Conservation (phyloP, 2,113 vertebrate species). For the Podarcis raffonei region DNA sequence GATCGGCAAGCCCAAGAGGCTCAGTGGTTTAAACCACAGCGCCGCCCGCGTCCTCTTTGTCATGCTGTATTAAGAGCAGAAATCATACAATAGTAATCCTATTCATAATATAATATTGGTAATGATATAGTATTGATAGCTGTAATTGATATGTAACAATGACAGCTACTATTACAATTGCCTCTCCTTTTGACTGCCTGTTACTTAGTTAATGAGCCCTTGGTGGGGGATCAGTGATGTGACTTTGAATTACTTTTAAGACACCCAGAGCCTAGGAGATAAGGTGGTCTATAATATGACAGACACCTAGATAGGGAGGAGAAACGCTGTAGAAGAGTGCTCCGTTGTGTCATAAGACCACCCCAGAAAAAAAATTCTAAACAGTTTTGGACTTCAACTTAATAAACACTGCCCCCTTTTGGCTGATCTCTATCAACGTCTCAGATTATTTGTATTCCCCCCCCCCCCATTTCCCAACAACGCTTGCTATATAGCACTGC, state of each 20-base stretch:
- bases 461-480: not conserved
- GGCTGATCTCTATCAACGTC: constrained; percentile 36
- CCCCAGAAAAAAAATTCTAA: not conserved
- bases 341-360: not conserved
- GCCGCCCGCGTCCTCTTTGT: no score
- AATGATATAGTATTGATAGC: no score
- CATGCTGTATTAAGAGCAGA: no score
- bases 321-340: no score
- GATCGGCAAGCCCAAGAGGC: no score
- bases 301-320: not conserved
- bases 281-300: not conserved
- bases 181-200: no score
- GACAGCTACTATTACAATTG: no score
- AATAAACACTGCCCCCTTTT: constrained; percentile 62
- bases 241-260: not conserved
- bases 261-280: not conserved
- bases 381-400: not conserved
- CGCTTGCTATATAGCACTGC: not conserved
- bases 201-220: not conserved
- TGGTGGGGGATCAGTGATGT: no score
- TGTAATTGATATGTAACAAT: no score
- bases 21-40: no score
- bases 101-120: no score
- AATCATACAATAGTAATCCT: no score
- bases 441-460: not conserved